A percentile compares a stretch with the other conserved stretches of the same genome.
These are phyloP conservation scores for Brenthis ino DNA, from an alignment of 2,888 invertebrate species.

Conservation along the genomic window DNA sequence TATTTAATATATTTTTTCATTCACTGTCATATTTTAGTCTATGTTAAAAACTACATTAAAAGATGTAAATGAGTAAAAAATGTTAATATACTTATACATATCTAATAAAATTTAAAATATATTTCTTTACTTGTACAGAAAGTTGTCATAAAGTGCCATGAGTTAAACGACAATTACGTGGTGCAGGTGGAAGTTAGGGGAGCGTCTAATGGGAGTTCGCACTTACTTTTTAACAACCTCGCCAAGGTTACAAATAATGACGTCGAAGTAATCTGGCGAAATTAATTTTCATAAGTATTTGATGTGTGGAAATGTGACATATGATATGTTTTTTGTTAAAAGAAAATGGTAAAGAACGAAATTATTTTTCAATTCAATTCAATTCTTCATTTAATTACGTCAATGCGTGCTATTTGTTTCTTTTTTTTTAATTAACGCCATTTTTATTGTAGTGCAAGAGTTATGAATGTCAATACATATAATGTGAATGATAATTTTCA, in stretches of 20 bases:
- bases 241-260: slow-evolving; percentile 37
- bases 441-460: too few relatives aligned
- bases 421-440: background rate
- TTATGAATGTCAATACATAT: too few relatives aligned
- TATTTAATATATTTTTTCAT: too few relatives aligned
- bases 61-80: too few relatives aligned
- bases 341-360: too few relatives aligned
- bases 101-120: slow-evolving; percentile 1
- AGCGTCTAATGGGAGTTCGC: slow-evolving; percentile 54
- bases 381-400: background rate
- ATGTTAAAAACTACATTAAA: background rate
- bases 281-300: slow-evolving; percentile 25
- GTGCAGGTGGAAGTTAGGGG: slow-evolving; percentile 46
- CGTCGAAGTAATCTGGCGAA: slow-evolving; percentile 20
- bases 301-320: background rate
- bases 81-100: background rate
- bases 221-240: slow-evolving; percentile 74
- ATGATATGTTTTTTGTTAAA: too few relatives aligned
- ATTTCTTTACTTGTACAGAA: slow-evolving; percentile 4
- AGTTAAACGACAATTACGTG: slow-evolving; percentile 43
- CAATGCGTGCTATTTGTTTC: too few relatives aligned
- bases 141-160: slow-evolving; percentile 23
- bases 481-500: too few relatives aligned
- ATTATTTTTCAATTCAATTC: too few relatives aligned
- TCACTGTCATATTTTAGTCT: too few relatives aligned